These are phyloP conservation scores for Perizoma affinitatum DNA, from an alignment of 2,888 invertebrate genomes.

Conservation along the genomic window DNA sequence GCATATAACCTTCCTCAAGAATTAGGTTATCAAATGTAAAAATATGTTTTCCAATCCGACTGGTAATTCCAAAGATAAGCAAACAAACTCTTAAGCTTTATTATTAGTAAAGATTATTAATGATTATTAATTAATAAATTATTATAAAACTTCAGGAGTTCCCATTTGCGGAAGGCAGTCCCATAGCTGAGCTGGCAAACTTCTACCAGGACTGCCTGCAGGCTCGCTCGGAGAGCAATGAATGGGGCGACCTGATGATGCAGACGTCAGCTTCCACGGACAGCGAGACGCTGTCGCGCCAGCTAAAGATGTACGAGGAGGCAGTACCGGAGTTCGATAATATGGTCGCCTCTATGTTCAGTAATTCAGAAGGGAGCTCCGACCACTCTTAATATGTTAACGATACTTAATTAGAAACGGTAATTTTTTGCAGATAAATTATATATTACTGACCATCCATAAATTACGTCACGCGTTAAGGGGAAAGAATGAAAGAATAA, in stretches of 20 bases:
- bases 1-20: no score
- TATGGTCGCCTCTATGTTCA: conserved; percentile 88
- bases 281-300: conserved; percentile 86
- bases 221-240: conserved; percentile 77
- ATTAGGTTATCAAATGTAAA: no score
- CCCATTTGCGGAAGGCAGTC: conserved; percentile 90
- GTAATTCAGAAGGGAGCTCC: conserved; percentile 66
- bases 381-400: conserved; percentile 47
- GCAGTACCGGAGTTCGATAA: conserved; percentile 90
- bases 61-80: no score
- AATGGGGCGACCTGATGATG: conserved; percentile 57
- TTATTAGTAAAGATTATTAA: no score
- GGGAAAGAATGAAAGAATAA: no score
- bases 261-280: conserved; percentile 53
- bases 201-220: conserved; percentile 92
- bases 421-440: no score
- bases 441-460: no score
- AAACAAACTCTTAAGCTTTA: no score
- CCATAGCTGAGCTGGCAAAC: conserved; percentile 89
- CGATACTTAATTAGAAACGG: no score
- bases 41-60: no score
- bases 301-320: conserved; percentile 89
- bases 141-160: conserved; percentile 85
- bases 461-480: no score
- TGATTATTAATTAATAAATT: no score